Conservation (phyloP, 2,888 invertebrate species). For the Julus scandinavius region DNA sequence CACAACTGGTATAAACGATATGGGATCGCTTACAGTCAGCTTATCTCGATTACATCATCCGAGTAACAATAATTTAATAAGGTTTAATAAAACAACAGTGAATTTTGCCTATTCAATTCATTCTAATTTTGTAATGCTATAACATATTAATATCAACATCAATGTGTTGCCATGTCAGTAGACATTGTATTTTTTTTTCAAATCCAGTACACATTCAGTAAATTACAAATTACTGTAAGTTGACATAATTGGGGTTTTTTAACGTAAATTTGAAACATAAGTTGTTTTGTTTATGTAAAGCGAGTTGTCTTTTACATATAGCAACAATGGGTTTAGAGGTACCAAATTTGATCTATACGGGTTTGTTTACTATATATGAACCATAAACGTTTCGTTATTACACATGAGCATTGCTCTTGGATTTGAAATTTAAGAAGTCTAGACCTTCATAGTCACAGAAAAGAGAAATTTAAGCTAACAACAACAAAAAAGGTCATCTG, state of each 20-base stretch:
- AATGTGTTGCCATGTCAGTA: too few species aligned
- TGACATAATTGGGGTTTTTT: too few species aligned
- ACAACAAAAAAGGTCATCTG: constrained; percentile 22
- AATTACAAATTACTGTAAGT: too few species aligned
- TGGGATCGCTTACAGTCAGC: not conserved
- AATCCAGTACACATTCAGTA: too few species aligned
- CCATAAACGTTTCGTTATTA: not conserved
- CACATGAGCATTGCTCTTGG: not conserved
- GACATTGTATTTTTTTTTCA: too few species aligned
- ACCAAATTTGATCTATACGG: not conserved
- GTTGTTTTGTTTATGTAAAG: too few species aligned
- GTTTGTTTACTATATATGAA: not conserved
- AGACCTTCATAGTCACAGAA: constrained; percentile 11
- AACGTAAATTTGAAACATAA: too few species aligned
- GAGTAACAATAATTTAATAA: not conserved
- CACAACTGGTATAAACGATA: not conserved
- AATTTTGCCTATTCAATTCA: too few species aligned
- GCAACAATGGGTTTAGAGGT: not conserved
- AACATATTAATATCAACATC: too few species aligned
- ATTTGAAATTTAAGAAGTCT: constrained; percentile 30
- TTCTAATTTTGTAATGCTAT: too few species aligned
- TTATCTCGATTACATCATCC: not conserved
- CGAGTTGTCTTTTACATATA: not conserved
- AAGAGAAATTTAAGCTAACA: constrained; percentile 4
- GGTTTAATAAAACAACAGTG: not conserved